A percentile compares a stretch with the other conserved stretches of the same genome.
These are phyloP conservation scores for Tetragonula clypearis DNA, from an alignment of 1,140 invertebrate species.

Conservation along the genomic window DNA sequence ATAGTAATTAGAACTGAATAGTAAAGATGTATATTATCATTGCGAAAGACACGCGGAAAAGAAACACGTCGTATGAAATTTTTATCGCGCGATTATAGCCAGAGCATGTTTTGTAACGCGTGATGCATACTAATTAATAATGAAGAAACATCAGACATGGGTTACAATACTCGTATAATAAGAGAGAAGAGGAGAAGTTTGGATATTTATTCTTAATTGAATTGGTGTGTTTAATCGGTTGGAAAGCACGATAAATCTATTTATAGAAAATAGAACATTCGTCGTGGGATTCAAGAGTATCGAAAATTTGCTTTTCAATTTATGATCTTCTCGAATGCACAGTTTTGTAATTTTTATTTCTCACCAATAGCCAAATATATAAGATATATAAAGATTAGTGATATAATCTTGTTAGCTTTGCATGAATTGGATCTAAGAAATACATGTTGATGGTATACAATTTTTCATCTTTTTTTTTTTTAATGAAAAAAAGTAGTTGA, in stretches of 20 bases:
- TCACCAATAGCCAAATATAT: no score
- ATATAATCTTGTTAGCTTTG: not conserved
- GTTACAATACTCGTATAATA: not conserved
- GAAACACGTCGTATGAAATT: not conserved
- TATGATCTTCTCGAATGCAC: not conserved
- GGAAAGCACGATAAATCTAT: not conserved
- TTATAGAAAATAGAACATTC: not conserved
- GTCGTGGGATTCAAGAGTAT: not conserved
- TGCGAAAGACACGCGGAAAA: not conserved
- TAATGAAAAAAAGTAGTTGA: not conserved
- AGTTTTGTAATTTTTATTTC: not conserved
- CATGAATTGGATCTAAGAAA: not conserved
- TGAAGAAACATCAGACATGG: not conserved
- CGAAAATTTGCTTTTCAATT: not conserved
- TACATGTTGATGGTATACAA: not conserved
- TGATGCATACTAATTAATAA: conserved; percentile 16
- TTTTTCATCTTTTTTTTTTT: not conserved
- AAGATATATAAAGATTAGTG: not conserved
- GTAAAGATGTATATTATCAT: not conserved
- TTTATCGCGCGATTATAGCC: conserved; percentile 15
- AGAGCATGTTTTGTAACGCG: not conserved
- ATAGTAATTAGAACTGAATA: not conserved
- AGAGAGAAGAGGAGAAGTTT: no score
- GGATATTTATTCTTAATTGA: not conserved
- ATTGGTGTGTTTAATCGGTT: not conserved